Evolutionary conservation across 2,888 invertebrate species (phyloP).

Genomic region (Mechanitis messenoides): DNA sequence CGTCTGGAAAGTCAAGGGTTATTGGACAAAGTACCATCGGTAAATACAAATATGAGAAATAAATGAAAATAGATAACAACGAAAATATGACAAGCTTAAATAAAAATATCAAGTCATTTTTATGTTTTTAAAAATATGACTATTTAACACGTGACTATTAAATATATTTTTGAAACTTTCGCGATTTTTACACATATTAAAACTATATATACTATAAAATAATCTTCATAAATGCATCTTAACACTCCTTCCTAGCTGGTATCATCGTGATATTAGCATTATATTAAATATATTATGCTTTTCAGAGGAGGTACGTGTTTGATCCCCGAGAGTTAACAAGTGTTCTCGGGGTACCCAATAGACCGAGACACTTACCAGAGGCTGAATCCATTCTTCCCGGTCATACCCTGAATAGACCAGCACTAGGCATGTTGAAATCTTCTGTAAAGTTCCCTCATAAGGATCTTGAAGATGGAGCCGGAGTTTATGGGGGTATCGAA

Average conservation of each 20-base stretch:
- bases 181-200: too few species aligned
- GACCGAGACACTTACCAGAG: constrained; percentile 51
- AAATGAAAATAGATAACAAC: background rate
- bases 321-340: constrained; percentile 32
- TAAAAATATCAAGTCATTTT: too few species aligned
- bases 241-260: background rate
- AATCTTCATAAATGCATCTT: too few species aligned
- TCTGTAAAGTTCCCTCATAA: constrained; percentile 61
- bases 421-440: constrained; percentile 63
- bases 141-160: too few species aligned
- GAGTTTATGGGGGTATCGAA: constrained; percentile 55
- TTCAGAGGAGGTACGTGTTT: constrained; percentile 44
- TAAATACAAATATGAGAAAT: constrained; percentile 13
- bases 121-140: too few species aligned
- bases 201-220: background rate
- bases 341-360: constrained; percentile 47
- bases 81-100: too few species aligned
- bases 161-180: too few species aligned
- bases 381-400: constrained; percentile 62
- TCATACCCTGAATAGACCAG: constrained; percentile 58
- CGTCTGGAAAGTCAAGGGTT: constrained; percentile 24
- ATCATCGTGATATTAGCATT: background rate
- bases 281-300: constrained; percentile 9
- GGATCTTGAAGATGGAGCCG: constrained; percentile 49
- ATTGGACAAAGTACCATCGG: constrained; percentile 14